Base-by-base conservation (phyloP, 2,888 invertebrate species). In the Ctena decussata region DNA sequence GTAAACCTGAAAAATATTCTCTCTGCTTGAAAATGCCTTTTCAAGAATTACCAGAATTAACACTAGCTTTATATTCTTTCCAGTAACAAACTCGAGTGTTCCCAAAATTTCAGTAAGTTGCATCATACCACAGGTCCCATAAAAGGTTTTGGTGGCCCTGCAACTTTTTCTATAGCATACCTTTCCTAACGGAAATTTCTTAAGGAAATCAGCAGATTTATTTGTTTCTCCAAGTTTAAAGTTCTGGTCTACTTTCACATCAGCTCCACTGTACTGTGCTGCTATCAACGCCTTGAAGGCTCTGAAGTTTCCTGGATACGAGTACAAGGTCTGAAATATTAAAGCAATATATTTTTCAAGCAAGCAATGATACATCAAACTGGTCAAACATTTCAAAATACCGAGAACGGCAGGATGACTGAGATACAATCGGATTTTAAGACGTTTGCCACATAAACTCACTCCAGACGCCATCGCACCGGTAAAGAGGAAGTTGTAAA, bases 231-330 rank as follows among this genome's bases (percentile, higher is more conserved):
- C 99, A 95, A 99, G 98, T 91, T 98, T 97, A 96, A 99, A 99
- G 53, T 90, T 90, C 30, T 91, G 89, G 60, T 94, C 95, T 39
- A 96, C 95, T 82, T 92, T 94, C 75, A 96, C 94, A 39, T 96
- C 93, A 93, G 97, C 97, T 94, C 98, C 98, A 93, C 99, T 98
- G 97, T 98, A 99, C 96, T 99, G 97, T 96, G 99, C 99, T 95
- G 99, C 99, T 96, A 99, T 98, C 96, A 99, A 97, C 96, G 98
- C 98, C 97, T 99, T 99, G 96, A 98, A 98, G 94, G 99, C 99
- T 96, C 99, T 98, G 97, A 99, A 99, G 97, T 99, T 99, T 96
- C 98, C 98, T 94, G 98, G 98, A 97, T 99, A 99, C 96, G 99
- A 99, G 97, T 99, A 99, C 96, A 99, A 97, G 96, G 98, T 99